Percentiles rank a stretch among this genome's conserved stretches.
These are phyloP conservation scores for Panthera uncia DNA, from an alignment of 2,113 vertebrate species.

Conservation along the genomic window DNA sequence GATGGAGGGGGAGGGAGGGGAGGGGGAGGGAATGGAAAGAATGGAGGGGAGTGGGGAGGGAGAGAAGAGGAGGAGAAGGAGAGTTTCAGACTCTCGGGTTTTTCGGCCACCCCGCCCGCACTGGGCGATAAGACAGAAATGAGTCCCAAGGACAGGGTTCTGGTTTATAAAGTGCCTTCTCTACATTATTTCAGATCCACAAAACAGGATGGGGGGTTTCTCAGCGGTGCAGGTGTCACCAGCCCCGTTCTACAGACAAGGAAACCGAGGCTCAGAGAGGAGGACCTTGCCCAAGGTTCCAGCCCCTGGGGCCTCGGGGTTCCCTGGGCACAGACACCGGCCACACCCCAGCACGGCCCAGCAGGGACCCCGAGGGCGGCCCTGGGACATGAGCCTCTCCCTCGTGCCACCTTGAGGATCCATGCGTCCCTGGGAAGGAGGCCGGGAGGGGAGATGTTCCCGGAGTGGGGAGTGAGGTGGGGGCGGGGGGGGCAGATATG, in stretches of 20 bases:
- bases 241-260: neutral
- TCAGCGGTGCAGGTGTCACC: neutral
- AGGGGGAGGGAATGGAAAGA: too few relatives aligned
- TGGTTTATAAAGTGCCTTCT: neutral
- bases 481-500: too few relatives aligned
- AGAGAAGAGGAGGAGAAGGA: fast-evolving
- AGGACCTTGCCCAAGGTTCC: too few relatives aligned
- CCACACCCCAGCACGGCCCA: neutral
- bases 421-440: fast-evolving
- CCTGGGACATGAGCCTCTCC: neutral
- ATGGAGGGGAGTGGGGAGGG: too few relatives aligned
- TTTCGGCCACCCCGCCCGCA: neutral
- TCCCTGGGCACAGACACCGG: neutral
- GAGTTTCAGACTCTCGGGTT: fast-evolving
- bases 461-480: neutral
- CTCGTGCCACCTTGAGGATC: neutral
- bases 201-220: neutral
- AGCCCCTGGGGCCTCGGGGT: fast-evolving
- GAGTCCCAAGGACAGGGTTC: neutral
- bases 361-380: too few relatives aligned
- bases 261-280: neutral
- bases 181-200: neutral
- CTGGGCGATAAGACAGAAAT: fast-evolving
- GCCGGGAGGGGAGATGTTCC: neutral
- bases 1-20: neutral